A percentile compares a stretch with the other conserved stretches of the same genome.
phyloP scores from a whole-genome alignment of 2,888 invertebrate species.

The Bellardia pandia region DNA sequence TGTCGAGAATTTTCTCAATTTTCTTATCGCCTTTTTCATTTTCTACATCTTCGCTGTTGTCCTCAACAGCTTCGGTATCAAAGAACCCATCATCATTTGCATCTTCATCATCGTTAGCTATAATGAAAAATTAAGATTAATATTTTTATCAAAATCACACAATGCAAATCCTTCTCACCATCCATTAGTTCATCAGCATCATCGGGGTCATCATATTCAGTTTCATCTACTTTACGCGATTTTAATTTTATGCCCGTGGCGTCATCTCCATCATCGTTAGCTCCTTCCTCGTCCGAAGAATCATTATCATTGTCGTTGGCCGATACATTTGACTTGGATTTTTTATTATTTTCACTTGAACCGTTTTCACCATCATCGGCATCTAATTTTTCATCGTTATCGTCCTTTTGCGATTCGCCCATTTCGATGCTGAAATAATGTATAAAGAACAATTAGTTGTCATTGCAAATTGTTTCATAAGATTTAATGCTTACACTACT shows the following conservation, averaged over 20 bases:
- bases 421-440: conserved; percentile 83
- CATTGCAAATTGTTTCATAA: neutral
- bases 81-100: conserved; percentile 62
- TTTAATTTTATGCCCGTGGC: conserved; percentile 85
- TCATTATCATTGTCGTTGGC: conserved; percentile 79
- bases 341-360: conserved; percentile 27
- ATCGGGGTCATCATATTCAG: conserved; percentile 89
- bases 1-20: conserved; percentile 79
- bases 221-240: conserved; percentile 86
- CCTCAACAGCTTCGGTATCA: conserved; percentile 69
- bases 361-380: conserved; percentile 76
- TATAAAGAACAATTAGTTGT: neutral
- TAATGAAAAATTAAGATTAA: neutral
- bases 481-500: conserved; percentile 76
- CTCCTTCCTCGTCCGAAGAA: conserved; percentile 81
- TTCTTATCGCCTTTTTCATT: conserved; percentile 78
- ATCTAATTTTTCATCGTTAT: conserved; percentile 83
- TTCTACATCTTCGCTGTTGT: conserved; percentile 71
- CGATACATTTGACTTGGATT: conserved; percentile 80
- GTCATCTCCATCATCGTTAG: conserved; percentile 81
- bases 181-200: conserved; percentile 85
- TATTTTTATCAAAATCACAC: neutral
- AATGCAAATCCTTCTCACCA: conserved; percentile 74
- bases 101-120: conserved; percentile 76
- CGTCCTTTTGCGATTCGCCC: conserved; percentile 77